phyloP scores from a whole-genome alignment of 2,797 vertebrate species.

The Tangara arthus region DNA sequence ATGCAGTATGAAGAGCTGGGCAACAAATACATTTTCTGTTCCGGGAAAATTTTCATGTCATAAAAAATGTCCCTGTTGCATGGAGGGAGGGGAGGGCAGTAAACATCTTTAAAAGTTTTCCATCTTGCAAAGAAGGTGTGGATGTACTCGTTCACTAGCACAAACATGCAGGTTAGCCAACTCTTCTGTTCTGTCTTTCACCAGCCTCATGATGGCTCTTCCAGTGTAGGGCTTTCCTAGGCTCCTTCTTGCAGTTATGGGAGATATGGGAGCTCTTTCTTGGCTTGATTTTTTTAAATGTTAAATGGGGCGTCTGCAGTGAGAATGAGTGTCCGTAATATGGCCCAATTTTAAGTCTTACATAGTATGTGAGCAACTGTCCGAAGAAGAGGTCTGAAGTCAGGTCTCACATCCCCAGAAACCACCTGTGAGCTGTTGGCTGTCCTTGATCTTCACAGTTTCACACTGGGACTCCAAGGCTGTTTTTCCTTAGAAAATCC shows the following conservation, averaged over 20 bases:
- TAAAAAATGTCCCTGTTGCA: not conserved
- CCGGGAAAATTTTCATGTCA: not conserved
- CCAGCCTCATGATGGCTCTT: not conserved
- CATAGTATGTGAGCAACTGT: not conserved
- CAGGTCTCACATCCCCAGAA: not conserved
- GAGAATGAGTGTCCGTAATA: not conserved
- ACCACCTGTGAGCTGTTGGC: not conserved
- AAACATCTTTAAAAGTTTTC: not conserved
- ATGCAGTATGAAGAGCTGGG: not conserved
- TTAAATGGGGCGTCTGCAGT: not conserved
- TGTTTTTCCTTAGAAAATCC: not conserved
- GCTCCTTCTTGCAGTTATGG: not conserved
- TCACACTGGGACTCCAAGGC: not conserved
- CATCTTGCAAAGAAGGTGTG: not conserved
- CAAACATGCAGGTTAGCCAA: not conserved
- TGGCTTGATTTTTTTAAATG: not conserved
- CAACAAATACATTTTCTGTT: not conserved
- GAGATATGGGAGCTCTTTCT: not conserved
- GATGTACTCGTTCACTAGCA: not conserved
- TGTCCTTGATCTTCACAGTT: not conserved
- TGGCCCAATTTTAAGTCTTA: rapidly evolving
- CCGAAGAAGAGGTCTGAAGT: not conserved
- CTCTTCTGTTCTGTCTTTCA: not conserved
- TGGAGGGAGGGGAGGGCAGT: rapidly evolving
- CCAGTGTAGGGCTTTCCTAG: not conserved